Evolutionary conservation across 2,888 invertebrate species (phyloP), one percentile per base, ranked within the genome.

Genomic region (Rotaria socialis): DNA sequence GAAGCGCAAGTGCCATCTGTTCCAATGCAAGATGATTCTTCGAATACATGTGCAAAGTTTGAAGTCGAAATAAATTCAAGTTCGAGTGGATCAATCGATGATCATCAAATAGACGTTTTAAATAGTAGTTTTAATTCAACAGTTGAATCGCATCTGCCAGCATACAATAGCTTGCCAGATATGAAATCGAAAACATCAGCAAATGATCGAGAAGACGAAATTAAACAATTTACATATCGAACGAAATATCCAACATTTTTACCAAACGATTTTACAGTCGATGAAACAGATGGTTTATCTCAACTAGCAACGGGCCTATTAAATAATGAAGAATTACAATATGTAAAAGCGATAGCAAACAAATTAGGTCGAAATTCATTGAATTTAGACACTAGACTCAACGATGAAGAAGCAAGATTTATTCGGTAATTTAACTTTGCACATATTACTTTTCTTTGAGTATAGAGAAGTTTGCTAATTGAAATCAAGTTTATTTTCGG

Each of bases 181-280:
- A 14, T 19, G 7, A 35, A 1, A 56, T 24, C 24, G 1, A 6
- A 35, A 27, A 14, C 35, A 27, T 1, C 27, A 16, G 35, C 35
- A 19, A 67, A 67, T 19, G 7, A 35, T 67, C 7, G 2, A 14
- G 67, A 35, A 27, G 4, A 35, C 35, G 16, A 19, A 67, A 67
- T 14, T 35, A 35, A 4, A 27, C 67, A 27, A 67, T 2, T 35
- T 35, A 35, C 35, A 16, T 67, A 67, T 35, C 67, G 67, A 35
- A 47, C 80, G 35, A 80, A 80, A n/a, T 80, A 80, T 47, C 80
- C n/a, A 80, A 80, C 24, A 2, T 80, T 80, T 47, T 19, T 80
- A 24, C 80, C 80, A 14, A 47, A 80, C n/a, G 80, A 80, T 43
- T 80, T 80, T n/a, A 80, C 43, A 7, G 47, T 47, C 11, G 80